Conservation (phyloP, 2,113 vertebrate species). For the Oreochromis tanganicae region DNA sequence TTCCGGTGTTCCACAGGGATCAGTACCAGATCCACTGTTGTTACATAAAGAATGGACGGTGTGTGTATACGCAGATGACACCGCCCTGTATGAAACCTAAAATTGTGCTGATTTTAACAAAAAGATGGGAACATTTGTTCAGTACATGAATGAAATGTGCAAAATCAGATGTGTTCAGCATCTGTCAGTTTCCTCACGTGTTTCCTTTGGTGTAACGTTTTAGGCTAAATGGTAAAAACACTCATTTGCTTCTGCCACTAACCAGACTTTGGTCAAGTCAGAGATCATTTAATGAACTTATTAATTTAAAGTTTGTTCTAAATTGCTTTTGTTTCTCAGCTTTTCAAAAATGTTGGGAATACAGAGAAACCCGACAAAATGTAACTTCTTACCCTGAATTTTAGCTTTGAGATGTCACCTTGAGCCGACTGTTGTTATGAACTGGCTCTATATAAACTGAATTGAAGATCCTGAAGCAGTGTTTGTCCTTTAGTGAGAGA, state of each 20-base stretch:
- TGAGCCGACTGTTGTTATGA: background rate
- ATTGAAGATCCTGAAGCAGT: background rate
- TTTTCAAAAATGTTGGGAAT: background rate
- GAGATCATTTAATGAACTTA: background rate
- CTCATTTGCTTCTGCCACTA: background rate
- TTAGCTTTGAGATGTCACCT: background rate
- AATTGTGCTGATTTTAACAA: background rate
- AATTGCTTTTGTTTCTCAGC: background rate
- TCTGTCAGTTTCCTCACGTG: background rate
- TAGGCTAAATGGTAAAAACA: background rate
- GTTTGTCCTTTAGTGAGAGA: background rate
- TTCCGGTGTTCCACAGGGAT: background rate
- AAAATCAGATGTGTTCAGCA: background rate
- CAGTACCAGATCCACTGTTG: background rate
- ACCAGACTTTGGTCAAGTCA: background rate
- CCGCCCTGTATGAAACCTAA: background rate
- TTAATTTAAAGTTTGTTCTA: background rate
- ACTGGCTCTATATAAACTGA: background rate
- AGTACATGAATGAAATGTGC: background rate
- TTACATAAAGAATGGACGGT: background rate
- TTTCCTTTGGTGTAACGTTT: background rate
- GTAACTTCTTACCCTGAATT: background rate
- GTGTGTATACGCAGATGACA: background rate
- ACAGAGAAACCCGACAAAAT: background rate
- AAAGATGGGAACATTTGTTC: background rate